Evolutionary conservation across 2,113 vertebrate genomes (phyloP).

Genomic region (Canis aureus): DNA sequence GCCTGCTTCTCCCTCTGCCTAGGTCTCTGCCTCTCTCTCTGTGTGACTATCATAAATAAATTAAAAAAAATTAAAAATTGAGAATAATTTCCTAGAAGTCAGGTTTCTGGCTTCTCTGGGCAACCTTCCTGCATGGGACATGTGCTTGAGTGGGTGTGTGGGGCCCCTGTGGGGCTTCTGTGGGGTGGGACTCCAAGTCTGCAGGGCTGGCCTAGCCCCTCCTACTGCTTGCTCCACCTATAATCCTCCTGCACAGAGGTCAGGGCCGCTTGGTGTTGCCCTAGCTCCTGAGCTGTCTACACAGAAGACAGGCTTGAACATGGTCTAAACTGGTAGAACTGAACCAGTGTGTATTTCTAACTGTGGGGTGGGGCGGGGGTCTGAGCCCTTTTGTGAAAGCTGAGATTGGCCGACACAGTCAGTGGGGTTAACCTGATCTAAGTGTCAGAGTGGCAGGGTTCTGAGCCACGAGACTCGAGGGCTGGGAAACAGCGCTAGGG

Average conservation of each 20-base stretch:
- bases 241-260: neutral
- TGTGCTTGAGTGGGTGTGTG: rapidly evolving
- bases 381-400: neutral
- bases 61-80: neutral
- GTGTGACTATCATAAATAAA: neutral
- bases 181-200: neutral
- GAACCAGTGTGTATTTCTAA: neutral
- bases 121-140: neutral
- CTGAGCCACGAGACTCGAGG: neutral
- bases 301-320: neutral
- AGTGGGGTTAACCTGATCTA: neutral
- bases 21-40: neutral
- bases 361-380: neutral
- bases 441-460: neutral
- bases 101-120: neutral
- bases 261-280: rapidly evolving
- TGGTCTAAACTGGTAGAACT: neutral
- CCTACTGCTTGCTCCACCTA: neutral
- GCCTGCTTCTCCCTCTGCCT: neutral
- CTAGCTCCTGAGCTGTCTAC: neutral
- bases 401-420: neutral
- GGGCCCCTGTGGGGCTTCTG: neutral
- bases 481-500: neutral
- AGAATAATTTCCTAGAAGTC: neutral
- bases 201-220: neutral